Base-by-base conservation (phyloP, 2,888 invertebrate genomes). In the Neelides folsomi region DNA sequence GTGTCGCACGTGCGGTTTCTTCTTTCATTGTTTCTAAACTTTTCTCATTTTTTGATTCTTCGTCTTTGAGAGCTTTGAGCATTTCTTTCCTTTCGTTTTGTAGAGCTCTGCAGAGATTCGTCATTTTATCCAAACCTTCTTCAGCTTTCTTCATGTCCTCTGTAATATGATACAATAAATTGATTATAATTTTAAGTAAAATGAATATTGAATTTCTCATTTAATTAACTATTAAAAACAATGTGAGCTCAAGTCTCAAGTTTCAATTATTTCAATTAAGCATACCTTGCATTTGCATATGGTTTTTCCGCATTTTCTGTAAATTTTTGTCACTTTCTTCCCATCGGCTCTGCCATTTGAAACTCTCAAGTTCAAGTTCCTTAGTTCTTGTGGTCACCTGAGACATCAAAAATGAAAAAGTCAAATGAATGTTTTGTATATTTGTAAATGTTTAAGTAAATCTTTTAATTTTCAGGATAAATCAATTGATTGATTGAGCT, bases 111-210 rank as follows among this genome's bases (percentile, higher is more conserved):
- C 63, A 65, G 7, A 65, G 50, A 18, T 55, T 56, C 10, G 58
- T 63, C 63, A 65, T 65, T 36, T 59, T 65, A 6, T 54, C 52
- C n/a, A 64, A 46, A 42, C 56, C 57, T 44, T 65, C 62, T 34
- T 60, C 51, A 5, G 62, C 56, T 41, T 54, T 60, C 7, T 36
- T 45, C 19, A 65, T 45, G 18, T 65, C 27, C 27, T 27, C 27
- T 27, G 7, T 5, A 27, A 27, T 7, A 7, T 27, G 3, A 27
- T 27, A 5, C 7, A 5, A 5, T 27, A 27, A 27, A 27, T 27
- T n/a, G n/a, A n/a, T n/a, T n/a, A n/a, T n/a, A n/a, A n/a, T n/a
- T n/a, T n/a, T n/a, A n/a, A n/a, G n/a, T n/a, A n/a, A n/a, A n/a
- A n/a, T n/a, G n/a, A n/a, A n/a, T n/a, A n/a, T n/a, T n/a, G n/a